Evolutionary conservation across 2,797 vertebrate genomes (phyloP).

Genomic region (Micropoecilia bifurca): DNA sequence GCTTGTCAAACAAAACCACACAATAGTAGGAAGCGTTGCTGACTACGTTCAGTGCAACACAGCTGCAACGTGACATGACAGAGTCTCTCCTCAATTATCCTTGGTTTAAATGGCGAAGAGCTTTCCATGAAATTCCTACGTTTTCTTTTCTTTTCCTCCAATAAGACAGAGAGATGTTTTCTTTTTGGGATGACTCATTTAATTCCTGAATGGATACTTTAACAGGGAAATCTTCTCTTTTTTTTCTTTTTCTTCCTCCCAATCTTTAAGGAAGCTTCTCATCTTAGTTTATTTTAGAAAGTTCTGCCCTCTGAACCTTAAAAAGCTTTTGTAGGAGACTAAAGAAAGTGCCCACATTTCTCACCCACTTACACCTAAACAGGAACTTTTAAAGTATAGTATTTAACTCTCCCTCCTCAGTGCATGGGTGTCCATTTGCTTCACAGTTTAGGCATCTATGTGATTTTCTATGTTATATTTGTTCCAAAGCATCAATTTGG

Average conservation of each 20-base stretch:
- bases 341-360: constrained; percentile 62
- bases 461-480: constrained; percentile 81
- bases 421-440: constrained; percentile 59
- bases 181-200: constrained; percentile 2
- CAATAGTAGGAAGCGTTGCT: constrained; percentile 41
- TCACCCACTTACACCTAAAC: constrained; percentile 77
- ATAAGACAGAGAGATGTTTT: constrained; percentile 12
- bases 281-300: constrained; percentile 23
- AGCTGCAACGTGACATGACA: constrained; percentile 59
- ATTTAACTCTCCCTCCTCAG: constrained; percentile 36
- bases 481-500: constrained; percentile 77
- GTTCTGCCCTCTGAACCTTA: constrained; percentile 40
- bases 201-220: background rate
- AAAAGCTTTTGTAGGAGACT: constrained; percentile 51
- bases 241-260: constrained; percentile 4
- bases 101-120: constrained; percentile 27
- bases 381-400: constrained; percentile 71
- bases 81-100: constrained; percentile 61
- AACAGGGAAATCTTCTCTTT: constrained; percentile 3
- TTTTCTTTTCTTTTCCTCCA: constrained; percentile 1
- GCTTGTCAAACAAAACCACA: constrained; percentile 68
- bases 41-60: constrained; percentile 51
- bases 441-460: constrained; percentile 71
- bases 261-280: constrained; percentile 4
- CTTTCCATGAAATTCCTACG: constrained; percentile 21